Percentiles rank a stretch among this genome's conserved stretches.
phyloP scores from a whole-genome alignment of 1,140 invertebrate genomes.

The Aphaenogaster rudis region DNA sequence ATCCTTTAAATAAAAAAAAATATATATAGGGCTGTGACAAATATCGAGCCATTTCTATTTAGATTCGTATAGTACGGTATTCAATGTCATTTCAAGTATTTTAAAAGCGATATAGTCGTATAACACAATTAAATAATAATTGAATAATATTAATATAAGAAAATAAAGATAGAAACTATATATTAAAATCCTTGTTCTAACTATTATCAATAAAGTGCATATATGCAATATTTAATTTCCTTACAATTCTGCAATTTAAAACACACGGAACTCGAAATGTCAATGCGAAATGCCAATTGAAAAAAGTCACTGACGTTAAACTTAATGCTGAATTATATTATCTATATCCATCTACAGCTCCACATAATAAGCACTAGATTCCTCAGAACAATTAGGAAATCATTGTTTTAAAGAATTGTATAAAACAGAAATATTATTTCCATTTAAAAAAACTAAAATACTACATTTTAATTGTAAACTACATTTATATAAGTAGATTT shows the following conservation, averaged over 20 bases:
- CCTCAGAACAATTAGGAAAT: not conserved
- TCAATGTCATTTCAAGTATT: not conserved
- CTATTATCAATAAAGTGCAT: not conserved
- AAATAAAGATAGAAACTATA: not conserved
- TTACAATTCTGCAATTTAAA: not conserved
- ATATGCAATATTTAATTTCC: conserved; percentile 1
- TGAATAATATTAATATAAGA: not conserved
- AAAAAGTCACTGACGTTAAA: not conserved
- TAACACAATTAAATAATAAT: not conserved
- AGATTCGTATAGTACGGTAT: not conserved
- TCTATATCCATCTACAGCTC: not conserved
- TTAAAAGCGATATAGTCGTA: not conserved
- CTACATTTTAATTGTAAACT: not conserved
- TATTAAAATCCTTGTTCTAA: not conserved
- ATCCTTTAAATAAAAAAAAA: not conserved
- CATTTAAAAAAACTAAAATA: conserved; percentile 1
- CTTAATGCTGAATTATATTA: not conserved
- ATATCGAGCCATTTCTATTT: not conserved
- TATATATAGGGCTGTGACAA: conserved; percentile 17
- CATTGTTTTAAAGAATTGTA: not conserved
- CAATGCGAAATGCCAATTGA: not conserved
- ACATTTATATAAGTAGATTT: not conserved
- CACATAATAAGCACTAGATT: not conserved
- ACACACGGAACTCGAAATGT: not conserved
- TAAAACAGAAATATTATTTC: not conserved